Base-by-base conservation (phyloP, 2,888 invertebrate species). In the Fragum whitleyi region DNA sequence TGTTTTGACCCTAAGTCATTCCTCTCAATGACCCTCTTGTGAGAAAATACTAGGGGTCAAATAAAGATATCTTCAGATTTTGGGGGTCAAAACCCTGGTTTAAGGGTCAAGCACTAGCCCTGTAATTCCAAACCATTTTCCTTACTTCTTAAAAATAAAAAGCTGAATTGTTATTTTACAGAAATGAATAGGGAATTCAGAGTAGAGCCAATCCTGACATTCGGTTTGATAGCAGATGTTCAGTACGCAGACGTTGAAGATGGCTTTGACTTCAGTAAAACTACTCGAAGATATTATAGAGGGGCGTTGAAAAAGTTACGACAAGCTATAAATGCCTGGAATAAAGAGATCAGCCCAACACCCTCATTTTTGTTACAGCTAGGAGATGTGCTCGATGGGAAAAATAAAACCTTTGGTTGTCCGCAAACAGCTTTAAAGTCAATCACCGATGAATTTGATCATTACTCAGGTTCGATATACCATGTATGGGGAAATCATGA, bases 401-500 rank as follows among this genome's bases (percentile, higher is more conserved):
- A 88, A 28, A 93, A 92, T 81, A 89, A 86, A 55, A 75, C 75
- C 3, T 78, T 86, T 9, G 82, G 86, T n/a, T 83, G 83, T 29
- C 89, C 91, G 21, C 72, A 87, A 5, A 59, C 42, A 3, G 91
- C 93, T n/a, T 70, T 94, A 11, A 71, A 82, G n/a, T 81, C 85
- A 32, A 88, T 92, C 9, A 65, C 93, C 29, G 85, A 86, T n/a
- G 87, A 87, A 11, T 92, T 93, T 73, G 68, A 83, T 5, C 69
- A 79, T 21, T 86, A 89, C 57, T 32, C 53, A 7, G 79, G 77
- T 21, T 85, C 88, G n/a, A 72, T 90, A 6, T 90, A 90, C 51
- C 93, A 94, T 85, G 86, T 92, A 9, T 90, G 92, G 79, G 94
- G 94, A 39, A 94, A 94, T 86, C 94, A 94, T 85, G 94, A 94